Evolutionary conservation across 2,888 invertebrate species (phyloP).

Genomic region (Nasonovia ribisnigri): DNA sequence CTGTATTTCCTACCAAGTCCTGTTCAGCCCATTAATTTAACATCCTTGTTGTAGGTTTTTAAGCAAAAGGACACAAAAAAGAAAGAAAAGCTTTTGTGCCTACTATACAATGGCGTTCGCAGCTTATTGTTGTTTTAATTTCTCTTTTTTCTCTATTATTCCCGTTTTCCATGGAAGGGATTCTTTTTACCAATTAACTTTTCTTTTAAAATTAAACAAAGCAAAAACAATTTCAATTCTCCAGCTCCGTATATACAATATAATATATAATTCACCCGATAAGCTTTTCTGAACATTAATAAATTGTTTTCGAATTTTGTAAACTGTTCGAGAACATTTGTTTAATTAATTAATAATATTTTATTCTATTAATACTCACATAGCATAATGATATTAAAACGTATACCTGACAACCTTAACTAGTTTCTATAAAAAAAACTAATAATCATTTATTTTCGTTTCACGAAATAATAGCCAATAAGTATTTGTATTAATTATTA

Average conservation of each 20-base stretch:
- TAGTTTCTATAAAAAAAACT: not conserved
- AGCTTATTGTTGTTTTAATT: slow-evolving; percentile 62
- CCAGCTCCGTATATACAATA: not conserved
- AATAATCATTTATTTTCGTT: not conserved
- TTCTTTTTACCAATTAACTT: slow-evolving; percentile 62
- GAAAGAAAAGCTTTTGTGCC: slow-evolving; percentile 52
- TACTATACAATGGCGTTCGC: slow-evolving; percentile 28
- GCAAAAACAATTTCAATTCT: slow-evolving; percentile 36
- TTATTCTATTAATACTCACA: not conserved
- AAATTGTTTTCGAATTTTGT: slow-evolving; percentile 31
- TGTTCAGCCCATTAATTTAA: slow-evolving; percentile 49
- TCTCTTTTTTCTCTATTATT: slow-evolving; percentile 50
- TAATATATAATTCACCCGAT: slow-evolving; percentile 28
- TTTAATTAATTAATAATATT: not conserved
- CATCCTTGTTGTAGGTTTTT: slow-evolving; percentile 51
- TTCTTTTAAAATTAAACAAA: slow-evolving; percentile 50
- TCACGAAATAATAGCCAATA: not conserved
- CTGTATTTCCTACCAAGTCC: not conserved
- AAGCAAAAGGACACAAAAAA: slow-evolving; percentile 52
- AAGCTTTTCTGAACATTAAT: slow-evolving; percentile 33
- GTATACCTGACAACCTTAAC: not conserved
- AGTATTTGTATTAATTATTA: not conserved
- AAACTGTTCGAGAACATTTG: not conserved
- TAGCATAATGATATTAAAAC: not conserved
- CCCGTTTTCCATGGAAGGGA: slow-evolving; percentile 13